Base-by-base conservation (phyloP, 2,113 vertebrate genomes). In the Pseudopodoces humilis region DNA sequence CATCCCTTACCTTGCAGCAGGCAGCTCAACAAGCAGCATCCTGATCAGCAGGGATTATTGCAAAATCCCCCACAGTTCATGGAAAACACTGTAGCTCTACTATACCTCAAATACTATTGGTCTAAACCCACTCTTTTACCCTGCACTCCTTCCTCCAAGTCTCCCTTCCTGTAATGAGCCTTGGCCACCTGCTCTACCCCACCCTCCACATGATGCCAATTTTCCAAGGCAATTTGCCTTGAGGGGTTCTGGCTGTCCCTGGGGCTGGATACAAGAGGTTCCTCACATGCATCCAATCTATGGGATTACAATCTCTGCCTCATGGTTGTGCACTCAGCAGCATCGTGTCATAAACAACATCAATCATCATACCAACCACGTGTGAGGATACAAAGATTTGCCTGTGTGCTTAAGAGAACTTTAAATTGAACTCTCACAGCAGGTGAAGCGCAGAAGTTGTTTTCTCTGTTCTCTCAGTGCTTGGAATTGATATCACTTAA, bases 71-170 rank as follows among this genome's bases (percentile, higher is more conserved):
- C 6, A 44, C 8, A 35, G 0, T 0, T 5, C 8, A 13, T 0
- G 5, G 1, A 15, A 1, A 75, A 0, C 7, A 8, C 7, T 8
- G 6, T 1, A 0, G 0, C 0, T 6, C 11, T 21, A 2, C 6
- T 43, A 21, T 1, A 35, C 16, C 22, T 10, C 27, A 56, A 28
- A 35, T 0, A 10, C 5, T 3, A 0, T 0, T 25, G 7, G 2
- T 39, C 21, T 35, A 58, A 81, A n/a, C 6, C 16, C 30, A 31
- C 7, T 1, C 7, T 1, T 22, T 52, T 13, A 17, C 5, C 10
- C 15, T 27, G 0, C 17, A 19, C 3, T 1, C 4, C 9, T 35
- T 6, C 11, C 5, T 22, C 17, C 12, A 10, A 2, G 4, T 4
- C 17, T 53, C 11, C 17, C 11, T 28, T 39, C 8, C 63, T 35